These are phyloP conservation scores for Labrus mixtus DNA, from an alignment of 2,113 vertebrate genomes.

Conservation along the genomic window DNA sequence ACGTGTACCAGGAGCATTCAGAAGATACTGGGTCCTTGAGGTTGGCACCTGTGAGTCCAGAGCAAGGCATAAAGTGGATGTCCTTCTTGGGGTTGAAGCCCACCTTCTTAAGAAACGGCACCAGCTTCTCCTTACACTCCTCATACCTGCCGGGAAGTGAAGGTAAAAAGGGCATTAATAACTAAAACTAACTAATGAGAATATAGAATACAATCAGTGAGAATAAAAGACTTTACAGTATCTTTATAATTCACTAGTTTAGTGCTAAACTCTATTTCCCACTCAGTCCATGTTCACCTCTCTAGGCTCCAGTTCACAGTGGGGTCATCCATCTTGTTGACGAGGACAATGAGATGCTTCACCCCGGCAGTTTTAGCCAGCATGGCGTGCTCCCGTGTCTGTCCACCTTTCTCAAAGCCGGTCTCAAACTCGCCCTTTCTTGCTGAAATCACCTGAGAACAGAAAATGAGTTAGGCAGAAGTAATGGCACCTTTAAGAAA, in stretches of 20 bases:
- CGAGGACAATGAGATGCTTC: constrained; percentile 97
- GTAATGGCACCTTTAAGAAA: background rate
- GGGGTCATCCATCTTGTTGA: constrained; percentile 99
- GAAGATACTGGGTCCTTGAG: constrained; percentile 92
- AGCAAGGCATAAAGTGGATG: constrained; percentile 99
- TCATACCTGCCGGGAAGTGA: constrained; percentile 88
- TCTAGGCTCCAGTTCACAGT: constrained; percentile 99
- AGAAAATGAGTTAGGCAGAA: background rate
- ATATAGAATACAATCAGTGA: too few relatives aligned
- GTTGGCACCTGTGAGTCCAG: constrained; percentile 97
- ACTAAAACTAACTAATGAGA: too few relatives aligned
- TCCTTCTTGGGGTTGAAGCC: constrained; percentile 99
- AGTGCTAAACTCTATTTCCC: too few relatives aligned
- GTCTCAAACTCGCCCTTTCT: constrained; percentile 99
- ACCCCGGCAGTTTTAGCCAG: constrained; percentile 98
- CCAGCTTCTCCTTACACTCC: constrained; percentile 99
- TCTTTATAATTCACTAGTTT: too few relatives aligned
- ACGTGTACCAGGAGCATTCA: constrained; percentile 97
- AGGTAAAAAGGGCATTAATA: too few relatives aligned
- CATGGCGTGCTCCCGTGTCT: constrained; percentile 98
- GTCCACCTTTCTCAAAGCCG: constrained; percentile 98
- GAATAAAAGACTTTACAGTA: too few relatives aligned
- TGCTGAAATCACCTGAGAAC: constrained; percentile 94
- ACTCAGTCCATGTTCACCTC: constrained; percentile 80
- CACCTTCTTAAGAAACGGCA: constrained; percentile 99